Conservation (phyloP, 2,113 vertebrate species). For the Syngnathoides biaculeatus region DNA sequence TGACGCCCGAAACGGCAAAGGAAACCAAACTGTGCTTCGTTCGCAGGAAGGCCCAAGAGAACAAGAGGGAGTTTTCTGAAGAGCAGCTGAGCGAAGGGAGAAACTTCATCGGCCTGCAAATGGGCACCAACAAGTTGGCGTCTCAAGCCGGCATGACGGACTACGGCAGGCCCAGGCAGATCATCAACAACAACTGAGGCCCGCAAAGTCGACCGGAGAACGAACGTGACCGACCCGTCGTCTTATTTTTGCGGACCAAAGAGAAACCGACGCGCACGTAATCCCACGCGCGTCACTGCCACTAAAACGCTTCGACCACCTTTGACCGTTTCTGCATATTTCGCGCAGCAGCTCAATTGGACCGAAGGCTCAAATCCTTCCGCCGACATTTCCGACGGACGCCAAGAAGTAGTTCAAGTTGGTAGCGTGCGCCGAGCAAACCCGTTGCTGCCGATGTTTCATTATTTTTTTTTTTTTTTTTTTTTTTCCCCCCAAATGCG, state of each 20-base stretch:
- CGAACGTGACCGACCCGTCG: slow-evolving; percentile 36
- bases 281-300: too few species aligned
- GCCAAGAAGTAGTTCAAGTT: too few species aligned
- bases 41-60: slow-evolving; percentile 89
- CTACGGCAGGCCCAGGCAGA: slow-evolving; percentile 88
- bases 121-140: slow-evolving; percentile 91
- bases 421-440: too few species aligned
- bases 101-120: slow-evolving; percentile 90
- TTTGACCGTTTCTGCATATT: not conserved
- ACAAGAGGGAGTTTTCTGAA: slow-evolving; percentile 87
- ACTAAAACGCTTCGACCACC: not conserved
- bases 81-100: slow-evolving; percentile 89
- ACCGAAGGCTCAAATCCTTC: not conserved
- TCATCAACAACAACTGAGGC: slow-evolving; percentile 64
- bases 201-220: too few species aligned
- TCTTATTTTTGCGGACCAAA: slow-evolving; percentile 38
- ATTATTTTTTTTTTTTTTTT: not conserved
- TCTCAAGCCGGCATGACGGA: slow-evolving; percentile 91
- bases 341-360: slow-evolving; percentile 3
- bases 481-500: slow-evolving; percentile 6
- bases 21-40: slow-evolving; percentile 14
- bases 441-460: not conserved
- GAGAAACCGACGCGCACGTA: too few species aligned
- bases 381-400: too few species aligned
- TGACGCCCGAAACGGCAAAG: too few species aligned